Evolutionary conservation across 2,113 vertebrate genomes (phyloP).

Genomic region (Paratilapia polleni): DNA sequence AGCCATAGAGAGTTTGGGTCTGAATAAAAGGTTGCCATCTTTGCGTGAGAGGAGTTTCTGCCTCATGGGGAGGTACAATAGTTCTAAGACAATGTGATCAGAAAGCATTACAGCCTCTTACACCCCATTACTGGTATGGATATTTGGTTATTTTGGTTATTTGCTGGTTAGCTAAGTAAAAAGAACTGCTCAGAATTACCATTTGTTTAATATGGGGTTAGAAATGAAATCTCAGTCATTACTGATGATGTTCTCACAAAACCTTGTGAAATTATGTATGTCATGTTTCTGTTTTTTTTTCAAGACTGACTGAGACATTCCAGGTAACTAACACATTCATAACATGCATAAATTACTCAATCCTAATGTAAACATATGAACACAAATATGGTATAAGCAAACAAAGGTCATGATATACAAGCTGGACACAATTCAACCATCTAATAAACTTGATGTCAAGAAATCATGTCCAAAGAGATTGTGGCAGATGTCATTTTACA

Average conservation of each 20-base stretch:
- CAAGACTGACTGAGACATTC: not conserved
- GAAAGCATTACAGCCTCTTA: constrained; percentile 10
- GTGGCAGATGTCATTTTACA: too few relatives aligned
- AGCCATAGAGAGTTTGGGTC: constrained; percentile 3
- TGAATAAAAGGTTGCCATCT: constrained; percentile 40
- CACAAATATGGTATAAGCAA: too few relatives aligned
- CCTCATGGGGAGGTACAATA: constrained; percentile 1
- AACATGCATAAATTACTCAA: too few relatives aligned
- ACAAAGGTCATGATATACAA: too few relatives aligned
- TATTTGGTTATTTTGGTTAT: not conserved
- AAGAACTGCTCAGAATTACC: not conserved
- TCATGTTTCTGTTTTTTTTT: too few relatives aligned
- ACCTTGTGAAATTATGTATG: too few relatives aligned
- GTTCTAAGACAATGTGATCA: constrained; percentile 30
- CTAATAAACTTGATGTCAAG: too few relatives aligned
- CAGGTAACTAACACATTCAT: not conserved
- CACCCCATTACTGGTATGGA: not conserved
- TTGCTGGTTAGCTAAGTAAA: not conserved
- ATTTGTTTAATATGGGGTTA: not conserved
- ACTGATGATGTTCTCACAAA: too few relatives aligned
- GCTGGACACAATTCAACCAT: too few relatives aligned
- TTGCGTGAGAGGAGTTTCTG: constrained; percentile 17
- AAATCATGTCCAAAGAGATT: too few relatives aligned
- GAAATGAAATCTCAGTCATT: not conserved
- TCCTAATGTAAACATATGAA: too few relatives aligned